Base-by-base conservation (phyloP, 2,113 vertebrate genomes). In the Ellobius talpinus region DNA sequence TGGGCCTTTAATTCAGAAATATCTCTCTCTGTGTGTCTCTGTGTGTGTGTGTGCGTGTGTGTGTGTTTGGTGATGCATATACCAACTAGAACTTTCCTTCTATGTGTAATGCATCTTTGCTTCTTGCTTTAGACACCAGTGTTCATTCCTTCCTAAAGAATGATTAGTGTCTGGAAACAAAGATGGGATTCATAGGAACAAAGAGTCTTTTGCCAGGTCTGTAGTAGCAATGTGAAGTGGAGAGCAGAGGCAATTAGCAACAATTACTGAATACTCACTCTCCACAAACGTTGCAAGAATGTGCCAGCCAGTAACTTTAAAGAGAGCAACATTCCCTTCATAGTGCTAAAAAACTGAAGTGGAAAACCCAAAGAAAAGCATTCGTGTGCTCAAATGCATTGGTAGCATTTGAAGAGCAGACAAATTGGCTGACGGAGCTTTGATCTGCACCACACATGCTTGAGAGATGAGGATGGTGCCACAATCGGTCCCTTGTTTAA, bases 131-230 rank as follows among this genome's bases (percentile, higher is more conserved):
- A 94, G 94, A 92, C 50, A 95, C 31, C 89, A 97, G n/a, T 61
- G 73, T 39, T 89, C 16, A 63, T 11, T 66, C 90, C 68, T 94
- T 70, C 36, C 13, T 73, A 90, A 39, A 89, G 29, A 90, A 82
- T n/a, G 95, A 39, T 84, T 90, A 85, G 81, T 61, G 61, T 36
- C 65, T 26, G 39, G 78, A 94, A 93, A 94, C 94, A 96, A 96
- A 92, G 52, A 95, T 89, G 26, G 12, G 24, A 92, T 95, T 96
- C 78, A 66, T 87, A 74, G 77, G 63, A 68, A 81, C 87, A 93
- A 73, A 73, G 6, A 96, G 36, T 58, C n/a, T 92, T 79, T 79
- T 50, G 76, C 70, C 39, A 95, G 14, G 17, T 96, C 78, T 92
- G 8, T 2, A 16, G 63, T 5, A 94, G 42, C 85, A 68, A 93